A percentile compares a stretch with the other conserved stretches of the same genome.
phyloP scores from a whole-genome alignment of 2,113 vertebrate species.

The Bombycilla garrulus region DNA sequence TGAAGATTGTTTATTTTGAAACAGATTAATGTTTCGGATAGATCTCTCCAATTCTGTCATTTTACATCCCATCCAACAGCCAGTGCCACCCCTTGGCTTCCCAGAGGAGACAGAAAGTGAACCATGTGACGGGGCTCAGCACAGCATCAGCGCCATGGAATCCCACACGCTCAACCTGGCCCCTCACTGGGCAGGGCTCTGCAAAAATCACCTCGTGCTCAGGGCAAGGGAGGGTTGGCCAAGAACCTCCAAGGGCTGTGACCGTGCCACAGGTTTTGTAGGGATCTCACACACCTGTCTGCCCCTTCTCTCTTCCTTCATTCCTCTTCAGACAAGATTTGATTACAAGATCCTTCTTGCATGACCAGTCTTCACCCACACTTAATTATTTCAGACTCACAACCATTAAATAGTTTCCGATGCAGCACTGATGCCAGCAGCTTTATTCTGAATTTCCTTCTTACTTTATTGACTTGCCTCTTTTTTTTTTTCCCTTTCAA shows the following conservation, averaged over 20 bases:
- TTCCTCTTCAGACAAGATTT: background rate
- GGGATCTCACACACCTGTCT: background rate
- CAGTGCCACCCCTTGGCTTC: background rate
- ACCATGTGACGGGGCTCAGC: background rate
- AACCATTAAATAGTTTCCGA: background rate
- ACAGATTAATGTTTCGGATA: constrained; percentile 21
- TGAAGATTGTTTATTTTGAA: constrained; percentile 31
- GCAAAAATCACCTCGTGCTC: rapidly evolving
- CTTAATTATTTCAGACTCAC: background rate
- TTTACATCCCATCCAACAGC: constrained; percentile 38
- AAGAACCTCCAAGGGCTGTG: background rate
- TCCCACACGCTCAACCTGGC: background rate
- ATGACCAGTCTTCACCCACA: background rate
- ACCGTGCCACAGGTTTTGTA: rapidly evolving
- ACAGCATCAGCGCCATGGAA: rapidly evolving
- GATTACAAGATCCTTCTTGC: background rate
- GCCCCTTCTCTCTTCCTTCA: background rate
- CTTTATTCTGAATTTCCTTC: background rate
- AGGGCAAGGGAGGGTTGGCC: background rate
- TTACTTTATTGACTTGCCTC: background rate
- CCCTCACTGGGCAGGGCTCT: background rate
- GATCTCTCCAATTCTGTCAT: constrained; percentile 33
- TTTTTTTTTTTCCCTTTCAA: background rate
- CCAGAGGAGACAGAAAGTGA: background rate
- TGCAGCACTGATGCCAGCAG: background rate